phyloP scores from a whole-genome alignment of 2,797 vertebrate genomes.

The Corythornis leucogaster region DNA sequence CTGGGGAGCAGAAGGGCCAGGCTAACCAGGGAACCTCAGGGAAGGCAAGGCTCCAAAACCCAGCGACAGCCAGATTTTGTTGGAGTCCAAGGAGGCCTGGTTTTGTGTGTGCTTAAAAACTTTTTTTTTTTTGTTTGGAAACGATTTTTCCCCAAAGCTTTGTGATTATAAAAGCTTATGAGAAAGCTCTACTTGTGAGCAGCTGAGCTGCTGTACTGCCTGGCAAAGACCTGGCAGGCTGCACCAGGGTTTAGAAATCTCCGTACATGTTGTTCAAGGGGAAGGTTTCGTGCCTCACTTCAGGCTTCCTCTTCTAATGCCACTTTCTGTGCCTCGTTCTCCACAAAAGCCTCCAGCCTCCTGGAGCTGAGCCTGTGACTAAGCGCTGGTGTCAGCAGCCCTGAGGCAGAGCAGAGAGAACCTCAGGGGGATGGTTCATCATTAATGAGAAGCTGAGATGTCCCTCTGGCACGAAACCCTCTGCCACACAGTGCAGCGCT shows the following conservation, averaged over 20 bases:
- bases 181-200: conserved; percentile 63
- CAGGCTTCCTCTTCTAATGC: conserved; percentile 23
- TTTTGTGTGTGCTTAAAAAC: conserved; percentile 52
- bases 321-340: conserved; percentile 45
- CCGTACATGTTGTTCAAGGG: background rate
- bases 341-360: background rate
- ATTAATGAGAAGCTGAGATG: conserved; percentile 16
- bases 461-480: background rate
- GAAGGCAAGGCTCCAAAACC: conserved; percentile 41
- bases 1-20: background rate
- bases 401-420: background rate
- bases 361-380: conserved; percentile 9
- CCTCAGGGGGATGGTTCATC: background rate
- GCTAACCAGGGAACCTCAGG: background rate
- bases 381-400: conserved; percentile 41
- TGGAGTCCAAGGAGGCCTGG: conserved; percentile 8
- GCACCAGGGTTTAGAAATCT: conserved; percentile 47
- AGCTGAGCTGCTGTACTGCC: conserved; percentile 63
- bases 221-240: conserved; percentile 65
- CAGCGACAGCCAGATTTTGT: background rate
- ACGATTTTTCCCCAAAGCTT: conserved; percentile 51
- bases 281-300: conserved; percentile 38
- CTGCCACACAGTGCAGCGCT: background rate
- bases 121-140: conserved; percentile 54
- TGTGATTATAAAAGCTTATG: conserved; percentile 61